Evolutionary conservation across 2,797 vertebrate species (phyloP).

Genomic region (Syngnathus acus): DNA sequence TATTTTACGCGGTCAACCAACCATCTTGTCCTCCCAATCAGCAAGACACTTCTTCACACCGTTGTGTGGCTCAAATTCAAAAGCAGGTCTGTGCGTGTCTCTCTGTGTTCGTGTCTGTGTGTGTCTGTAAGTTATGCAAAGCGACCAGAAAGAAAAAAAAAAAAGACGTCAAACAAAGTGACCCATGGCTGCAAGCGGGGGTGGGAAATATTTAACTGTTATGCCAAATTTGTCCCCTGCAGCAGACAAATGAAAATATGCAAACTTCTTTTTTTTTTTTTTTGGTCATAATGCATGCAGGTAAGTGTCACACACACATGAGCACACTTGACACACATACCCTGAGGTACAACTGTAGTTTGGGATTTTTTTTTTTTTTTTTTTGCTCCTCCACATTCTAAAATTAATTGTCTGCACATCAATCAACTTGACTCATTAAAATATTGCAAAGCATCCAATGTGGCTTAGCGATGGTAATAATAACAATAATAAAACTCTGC

Average conservation of each 20-base stretch:
- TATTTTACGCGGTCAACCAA: conserved; percentile 19
- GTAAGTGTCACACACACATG: conserved; percentile 20
- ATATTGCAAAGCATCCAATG: neutral
- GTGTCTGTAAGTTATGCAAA: conserved; percentile 3
- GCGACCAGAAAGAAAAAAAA: conserved; percentile 4
- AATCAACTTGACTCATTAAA: conserved; percentile 10
- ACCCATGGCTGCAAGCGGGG: conserved; percentile 28
- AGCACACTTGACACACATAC: conserved; percentile 12
- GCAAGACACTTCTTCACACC: neutral
- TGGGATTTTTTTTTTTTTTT: neutral
- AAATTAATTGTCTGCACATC: conserved; percentile 14
- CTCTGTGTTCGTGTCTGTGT: neutral
- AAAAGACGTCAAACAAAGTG: conserved; percentile 32
- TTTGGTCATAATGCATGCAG: conserved; percentile 16
- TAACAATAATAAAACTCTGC: neutral
- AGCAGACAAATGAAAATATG: conserved; percentile 16
- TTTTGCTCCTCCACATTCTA: neutral
- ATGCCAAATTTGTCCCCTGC: conserved; percentile 21
- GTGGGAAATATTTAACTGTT: conserved; percentile 42
- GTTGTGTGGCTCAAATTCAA: neutral
- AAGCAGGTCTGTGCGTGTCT: neutral
- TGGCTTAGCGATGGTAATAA: neutral
- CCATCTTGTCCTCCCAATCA: neutral
- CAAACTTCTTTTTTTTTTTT: conserved; percentile 14
- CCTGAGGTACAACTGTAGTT: conserved; percentile 25